These are phyloP conservation scores for Trichonephila inaurata DNA, from an alignment of 1,140 invertebrate genomes.

Conservation along the genomic window DNA sequence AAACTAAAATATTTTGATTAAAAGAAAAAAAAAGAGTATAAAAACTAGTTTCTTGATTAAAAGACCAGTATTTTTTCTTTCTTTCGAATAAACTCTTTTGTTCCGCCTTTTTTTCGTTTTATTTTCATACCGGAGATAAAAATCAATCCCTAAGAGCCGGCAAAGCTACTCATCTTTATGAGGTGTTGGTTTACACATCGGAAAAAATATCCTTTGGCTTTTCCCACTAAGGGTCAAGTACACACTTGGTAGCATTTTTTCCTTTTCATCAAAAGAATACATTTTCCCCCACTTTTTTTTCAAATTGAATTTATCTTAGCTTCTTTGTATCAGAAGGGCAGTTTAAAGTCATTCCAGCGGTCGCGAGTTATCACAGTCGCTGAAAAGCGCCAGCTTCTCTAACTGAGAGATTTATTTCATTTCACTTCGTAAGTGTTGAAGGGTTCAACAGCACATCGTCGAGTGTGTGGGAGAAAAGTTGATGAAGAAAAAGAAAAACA, in stretches of 20 bases:
- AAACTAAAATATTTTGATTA: too few relatives aligned
- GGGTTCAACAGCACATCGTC: conserved; percentile 31
- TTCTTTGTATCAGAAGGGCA: neutral
- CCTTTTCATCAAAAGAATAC: neutral
- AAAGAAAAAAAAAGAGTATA: too few relatives aligned
- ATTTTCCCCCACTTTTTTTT: too few relatives aligned
- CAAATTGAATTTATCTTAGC: neutral
- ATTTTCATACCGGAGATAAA: neutral
- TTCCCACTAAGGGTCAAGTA: conserved; percentile 43
- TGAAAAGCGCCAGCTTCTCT: conserved; percentile 40
- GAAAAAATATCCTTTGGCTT: conserved; percentile 26
- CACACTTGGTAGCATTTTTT: too few relatives aligned
- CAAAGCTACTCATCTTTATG: conserved; percentile 7
- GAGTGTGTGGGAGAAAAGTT: conserved; percentile 30
- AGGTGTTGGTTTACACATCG: conserved; percentile 15
- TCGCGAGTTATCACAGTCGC: conserved; percentile 40
- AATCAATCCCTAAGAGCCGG: neutral
- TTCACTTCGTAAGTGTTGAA: neutral
- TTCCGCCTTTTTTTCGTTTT: neutral
- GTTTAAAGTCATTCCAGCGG: neutral
- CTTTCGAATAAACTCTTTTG: neutral
- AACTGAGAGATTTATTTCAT: conserved; percentile 41
- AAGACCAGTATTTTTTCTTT: neutral
- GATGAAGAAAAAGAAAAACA: neutral
- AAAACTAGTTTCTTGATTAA: too few relatives aligned